Evolutionary conservation across 53 echinoderm and acorn worm genomes (phyloP), one percentile per base, ranked within the genome.

Genomic region (Astropecten irregularis): DNA sequence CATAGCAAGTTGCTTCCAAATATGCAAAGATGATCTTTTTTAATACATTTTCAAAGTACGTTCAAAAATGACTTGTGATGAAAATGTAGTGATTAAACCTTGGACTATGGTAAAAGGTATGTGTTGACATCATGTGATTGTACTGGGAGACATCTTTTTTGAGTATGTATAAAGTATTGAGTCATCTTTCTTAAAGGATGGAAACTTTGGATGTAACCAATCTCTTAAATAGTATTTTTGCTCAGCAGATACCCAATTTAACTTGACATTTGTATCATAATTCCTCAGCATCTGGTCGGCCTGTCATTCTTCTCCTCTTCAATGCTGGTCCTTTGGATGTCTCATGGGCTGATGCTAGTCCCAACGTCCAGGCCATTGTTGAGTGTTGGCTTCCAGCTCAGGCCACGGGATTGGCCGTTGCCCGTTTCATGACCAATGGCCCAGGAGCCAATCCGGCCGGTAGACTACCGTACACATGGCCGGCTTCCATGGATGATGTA

Each of bases 361-460:
- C 79, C 14, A 33, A 30, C 5, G 86, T 86, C 19, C 72, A 60
- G 29, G 82, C 67, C 44, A 82, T 90, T 20, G 73, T 90, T n/a
- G 72, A 85, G 61, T 90, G 90, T 34, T 90, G 68, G 69, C 77
- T 90, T 18, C 90, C 90, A 22, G 90, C 70, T 10, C 90, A 90
- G 77, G 86, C 85, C 13, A 86, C 90, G 16, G 90, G 90, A 26
- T 32, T 61, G 55, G 90, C 90, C 23, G 32, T 90, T 2, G 6
- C 20, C n/a, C 58, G 70, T n/a, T 16, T 90, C 26, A 57, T 90
- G 38, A 60, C 68, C 57, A 90, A 90, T 53, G 30, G 27, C 28
- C 30, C 32, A 10, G 86, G 68, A 0, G 73, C 61, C 20, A 90
- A 86, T 61, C 90, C 90, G 8, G 90, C 85, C 5, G 90, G 76